Evolutionary conservation across 2,888 invertebrate species (phyloP).

Genomic region (Lordiphosa fenestrarum): DNA sequence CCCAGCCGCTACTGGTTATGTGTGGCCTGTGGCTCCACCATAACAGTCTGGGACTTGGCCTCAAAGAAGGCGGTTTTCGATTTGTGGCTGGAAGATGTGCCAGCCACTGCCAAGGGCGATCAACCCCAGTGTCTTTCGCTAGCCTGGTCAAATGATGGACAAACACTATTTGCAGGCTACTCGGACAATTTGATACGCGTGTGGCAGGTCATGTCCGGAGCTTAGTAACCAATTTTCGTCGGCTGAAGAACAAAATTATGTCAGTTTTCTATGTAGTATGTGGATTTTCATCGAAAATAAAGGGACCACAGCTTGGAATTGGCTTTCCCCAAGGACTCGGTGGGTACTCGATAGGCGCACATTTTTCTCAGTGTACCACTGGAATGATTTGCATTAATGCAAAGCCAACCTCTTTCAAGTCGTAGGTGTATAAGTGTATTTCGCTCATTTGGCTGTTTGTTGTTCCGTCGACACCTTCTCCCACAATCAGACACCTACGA

Average conservation of each 20-base stretch:
- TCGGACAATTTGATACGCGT: slow-evolving; percentile 98
- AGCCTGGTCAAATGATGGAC: slow-evolving; percentile 99
- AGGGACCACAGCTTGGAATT: too few species aligned
- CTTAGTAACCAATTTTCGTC: background rate
- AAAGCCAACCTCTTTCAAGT: too few species aligned
- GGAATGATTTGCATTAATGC: too few species aligned
- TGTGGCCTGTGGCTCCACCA: slow-evolving; percentile 92
- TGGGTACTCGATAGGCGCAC: too few species aligned
- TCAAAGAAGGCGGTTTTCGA: too few species aligned
- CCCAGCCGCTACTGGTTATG: slow-evolving; percentile 99
- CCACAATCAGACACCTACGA: background rate
- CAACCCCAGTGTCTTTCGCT: slow-evolving; percentile 97
- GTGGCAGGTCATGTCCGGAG: slow-evolving; percentile 91
- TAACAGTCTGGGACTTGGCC: too few species aligned
- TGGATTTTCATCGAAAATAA: too few species aligned
- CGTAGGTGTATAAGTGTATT: background rate
- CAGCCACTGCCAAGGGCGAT: slow-evolving; percentile 88
- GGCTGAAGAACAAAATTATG: too few species aligned
- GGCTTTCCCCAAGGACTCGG: too few species aligned
- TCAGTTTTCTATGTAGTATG: too few species aligned
- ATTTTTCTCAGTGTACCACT: too few species aligned
- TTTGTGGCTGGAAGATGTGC: too few species aligned
- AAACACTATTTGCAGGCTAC: slow-evolving; percentile 98
- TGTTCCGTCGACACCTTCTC: slow-evolving; percentile 9
- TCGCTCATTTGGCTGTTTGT: slow-evolving; percentile 4